These are phyloP conservation scores for Lasius platythorax DNA, from an alignment of 2,888 invertebrate genomes.

Conservation along the genomic window DNA sequence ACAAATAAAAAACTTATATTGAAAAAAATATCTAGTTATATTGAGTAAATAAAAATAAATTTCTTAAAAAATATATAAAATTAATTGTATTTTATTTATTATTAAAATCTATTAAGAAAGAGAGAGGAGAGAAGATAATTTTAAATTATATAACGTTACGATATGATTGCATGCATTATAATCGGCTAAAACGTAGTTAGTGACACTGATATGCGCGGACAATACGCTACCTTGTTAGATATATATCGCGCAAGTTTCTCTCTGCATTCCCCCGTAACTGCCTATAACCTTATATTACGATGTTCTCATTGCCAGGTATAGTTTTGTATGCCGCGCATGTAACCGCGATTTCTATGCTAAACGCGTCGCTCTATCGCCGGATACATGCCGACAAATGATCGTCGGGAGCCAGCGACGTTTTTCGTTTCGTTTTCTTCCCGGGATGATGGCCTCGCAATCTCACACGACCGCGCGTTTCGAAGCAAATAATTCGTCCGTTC, in stretches of 20 bases:
- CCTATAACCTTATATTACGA: conserved; percentile 17
- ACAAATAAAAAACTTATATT: background rate
- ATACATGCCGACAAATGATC: conserved; percentile 54
- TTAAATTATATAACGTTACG: background rate
- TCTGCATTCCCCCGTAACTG: conserved; percentile 26
- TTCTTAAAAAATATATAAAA: background rate
- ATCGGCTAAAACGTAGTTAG: too few species aligned
- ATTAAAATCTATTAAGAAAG: background rate
- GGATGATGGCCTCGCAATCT: background rate
- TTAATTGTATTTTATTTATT: background rate
- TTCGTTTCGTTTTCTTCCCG: conserved; percentile 48
- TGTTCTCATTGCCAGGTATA: conserved; percentile 51
- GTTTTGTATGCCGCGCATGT: conserved; percentile 64
- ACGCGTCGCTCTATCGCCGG: conserved; percentile 61
- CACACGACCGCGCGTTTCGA: background rate
- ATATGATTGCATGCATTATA: too few species aligned
- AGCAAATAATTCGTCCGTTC: background rate
- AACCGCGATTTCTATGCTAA: conserved; percentile 71
- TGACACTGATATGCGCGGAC: background rate
- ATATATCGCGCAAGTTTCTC: conserved; percentile 12
- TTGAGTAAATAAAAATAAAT: background rate
- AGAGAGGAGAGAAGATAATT: background rate
- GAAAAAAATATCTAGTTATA: background rate
- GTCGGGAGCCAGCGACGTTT: conserved; percentile 31
- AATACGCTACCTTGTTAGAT: background rate